phyloP scores from a whole-genome alignment of 2,797 vertebrate species.

The Hydrophis major region DNA sequence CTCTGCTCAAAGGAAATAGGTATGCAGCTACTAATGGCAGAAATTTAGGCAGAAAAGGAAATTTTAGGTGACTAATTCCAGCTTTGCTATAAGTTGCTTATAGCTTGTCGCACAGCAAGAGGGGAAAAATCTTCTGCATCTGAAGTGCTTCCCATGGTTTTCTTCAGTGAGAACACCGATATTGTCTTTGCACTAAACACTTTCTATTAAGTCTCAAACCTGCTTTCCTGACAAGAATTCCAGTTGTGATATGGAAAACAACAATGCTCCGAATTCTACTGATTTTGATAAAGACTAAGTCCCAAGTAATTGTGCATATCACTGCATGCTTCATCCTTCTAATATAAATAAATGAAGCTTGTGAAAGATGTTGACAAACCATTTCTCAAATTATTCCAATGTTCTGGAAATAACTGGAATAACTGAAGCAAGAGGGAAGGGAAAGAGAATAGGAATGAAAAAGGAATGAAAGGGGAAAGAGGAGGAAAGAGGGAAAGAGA shows the following conservation, averaged over 20 bases:
- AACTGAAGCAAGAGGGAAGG: background rate
- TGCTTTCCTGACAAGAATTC: background rate
- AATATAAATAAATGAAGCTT: background rate
- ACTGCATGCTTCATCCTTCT: background rate
- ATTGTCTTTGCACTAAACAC: background rate
- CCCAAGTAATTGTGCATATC: background rate
- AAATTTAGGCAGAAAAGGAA: slow-evolving; percentile 69
- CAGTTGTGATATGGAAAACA: background rate
- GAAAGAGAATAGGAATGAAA: background rate
- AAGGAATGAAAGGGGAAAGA: background rate
- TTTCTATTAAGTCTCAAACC: background rate
- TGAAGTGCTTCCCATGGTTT: background rate
- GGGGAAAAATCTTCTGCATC: too few species aligned
- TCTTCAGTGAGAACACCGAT: background rate
- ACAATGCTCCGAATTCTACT: background rate
- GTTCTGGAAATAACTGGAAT: background rate
- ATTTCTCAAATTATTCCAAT: background rate
- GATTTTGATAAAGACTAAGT: background rate
- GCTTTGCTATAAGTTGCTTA: background rate
- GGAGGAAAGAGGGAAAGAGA: background rate
- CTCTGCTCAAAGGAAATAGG: slow-evolving; percentile 85
- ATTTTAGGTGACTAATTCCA: too few species aligned
- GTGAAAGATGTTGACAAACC: background rate
- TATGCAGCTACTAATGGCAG: slow-evolving; percentile 75
- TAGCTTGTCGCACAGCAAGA: background rate